Conservation (phyloP, 2,888 invertebrate species). For the Eulithis testata region DNA sequence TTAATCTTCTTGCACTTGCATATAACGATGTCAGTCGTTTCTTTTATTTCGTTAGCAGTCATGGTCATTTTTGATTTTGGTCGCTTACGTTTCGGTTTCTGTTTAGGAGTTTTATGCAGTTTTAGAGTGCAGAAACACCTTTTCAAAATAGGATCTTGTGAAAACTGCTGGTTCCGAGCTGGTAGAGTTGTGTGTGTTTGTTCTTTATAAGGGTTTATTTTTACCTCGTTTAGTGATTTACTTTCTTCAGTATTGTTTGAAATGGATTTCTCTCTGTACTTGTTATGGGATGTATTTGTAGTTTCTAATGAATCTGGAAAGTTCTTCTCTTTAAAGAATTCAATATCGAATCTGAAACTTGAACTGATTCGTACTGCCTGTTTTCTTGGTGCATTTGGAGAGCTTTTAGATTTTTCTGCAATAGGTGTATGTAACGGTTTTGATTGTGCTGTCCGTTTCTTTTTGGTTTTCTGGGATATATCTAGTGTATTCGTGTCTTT, state of each 20-base stretch:
- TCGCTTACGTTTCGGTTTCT: conserved; percentile 18
- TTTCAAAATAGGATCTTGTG: conserved; percentile 33
- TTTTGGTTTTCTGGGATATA: conserved; percentile 8
- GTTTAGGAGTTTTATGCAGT: conserved; percentile 39
- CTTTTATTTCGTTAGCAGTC: conserved; percentile 16
- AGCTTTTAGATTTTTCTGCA: conserved; percentile 27
- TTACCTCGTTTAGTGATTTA: conserved; percentile 3
- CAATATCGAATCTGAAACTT: conserved; percentile 49
- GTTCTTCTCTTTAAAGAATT: conserved; percentile 46
- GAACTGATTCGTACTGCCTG: conserved; percentile 45
- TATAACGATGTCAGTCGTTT: not conserved
- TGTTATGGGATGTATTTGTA: not conserved
- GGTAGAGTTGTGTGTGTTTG: conserved; percentile 2
- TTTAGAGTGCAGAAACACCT: conserved; percentile 54
- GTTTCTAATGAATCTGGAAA: conserved; percentile 15
- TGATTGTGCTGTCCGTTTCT: conserved; percentile 10
- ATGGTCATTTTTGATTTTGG: conserved; percentile 35
- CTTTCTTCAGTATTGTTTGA: conserved; percentile 8
- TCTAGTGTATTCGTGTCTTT: conserved; percentile 11
- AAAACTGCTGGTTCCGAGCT: not conserved
- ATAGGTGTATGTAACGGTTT: conserved; percentile 2
- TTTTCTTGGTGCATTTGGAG: conserved; percentile 24
- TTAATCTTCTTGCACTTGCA: conserved; percentile 8
- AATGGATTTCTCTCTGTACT: conserved; percentile 2
- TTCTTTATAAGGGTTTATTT: conserved; percentile 4